Evolutionary conservation across 2,888 invertebrate species (phyloP).

Genomic region (Pelosia muscerda): DNA sequence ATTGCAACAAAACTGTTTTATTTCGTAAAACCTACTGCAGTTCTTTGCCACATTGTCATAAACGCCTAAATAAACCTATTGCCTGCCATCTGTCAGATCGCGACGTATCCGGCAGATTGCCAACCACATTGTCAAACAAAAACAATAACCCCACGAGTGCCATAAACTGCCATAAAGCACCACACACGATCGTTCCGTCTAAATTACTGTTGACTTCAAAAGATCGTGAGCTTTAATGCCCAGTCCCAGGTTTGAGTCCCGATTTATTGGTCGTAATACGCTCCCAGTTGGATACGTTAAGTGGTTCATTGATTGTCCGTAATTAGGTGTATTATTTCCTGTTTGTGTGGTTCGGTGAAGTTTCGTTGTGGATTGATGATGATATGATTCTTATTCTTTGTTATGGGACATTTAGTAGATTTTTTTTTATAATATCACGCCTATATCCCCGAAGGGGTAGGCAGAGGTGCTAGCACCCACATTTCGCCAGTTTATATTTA

Average conservation of each 20-base stretch:
- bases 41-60: neutral
- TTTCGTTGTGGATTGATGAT: neutral
- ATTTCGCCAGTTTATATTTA: too few species aligned
- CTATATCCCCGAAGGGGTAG: too few species aligned
- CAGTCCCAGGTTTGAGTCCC: conserved; percentile 20
- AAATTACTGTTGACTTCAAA: conserved; percentile 72
- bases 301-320: conserved; percentile 26
- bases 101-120: conserved; percentile 28
- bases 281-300: conserved; percentile 17
- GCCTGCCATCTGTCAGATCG: conserved; percentile 13
- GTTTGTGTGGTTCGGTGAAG: conserved; percentile 7
- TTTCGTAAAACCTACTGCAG: neutral
- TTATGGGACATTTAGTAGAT: neutral
- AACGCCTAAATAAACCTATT: conserved; percentile 9
- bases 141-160: conserved; percentile 34
- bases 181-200: conserved; percentile 26
- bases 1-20: neutral
- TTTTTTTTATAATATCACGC: too few species aligned
- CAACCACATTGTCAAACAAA: conserved; percentile 36
- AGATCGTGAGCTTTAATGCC: conserved; percentile 31
- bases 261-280: conserved; percentile 28
- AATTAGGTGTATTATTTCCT: conserved; percentile 28
- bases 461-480: too few species aligned
- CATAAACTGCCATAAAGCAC: conserved; percentile 25
- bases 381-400: neutral